phyloP scores from a whole-genome alignment of 2,888 invertebrate genomes.

The Stenotaenia linearis region DNA sequence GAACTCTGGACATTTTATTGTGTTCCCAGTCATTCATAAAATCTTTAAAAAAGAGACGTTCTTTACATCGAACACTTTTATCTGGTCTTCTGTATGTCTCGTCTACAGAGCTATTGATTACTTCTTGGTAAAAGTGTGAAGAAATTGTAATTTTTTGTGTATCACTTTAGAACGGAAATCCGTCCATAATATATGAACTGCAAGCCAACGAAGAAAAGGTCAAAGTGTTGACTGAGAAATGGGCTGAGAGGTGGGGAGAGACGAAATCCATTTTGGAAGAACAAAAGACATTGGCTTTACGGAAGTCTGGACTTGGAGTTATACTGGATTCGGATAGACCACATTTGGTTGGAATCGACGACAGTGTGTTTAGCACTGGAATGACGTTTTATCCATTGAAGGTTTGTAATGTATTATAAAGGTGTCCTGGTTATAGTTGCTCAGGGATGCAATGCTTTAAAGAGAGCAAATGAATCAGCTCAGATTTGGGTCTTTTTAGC shows the following conservation, averaged over 20 bases:
- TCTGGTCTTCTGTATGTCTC: no score
- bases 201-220: constrained; percentile 84
- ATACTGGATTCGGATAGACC: constrained; percentile 86
- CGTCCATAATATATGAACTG: constrained; percentile 65
- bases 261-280: constrained; percentile 82
- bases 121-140: background rate
- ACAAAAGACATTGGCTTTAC: constrained; percentile 74
- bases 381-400: constrained; percentile 85
- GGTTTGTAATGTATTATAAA: no score
- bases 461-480: no score
- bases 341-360: constrained; percentile 85
- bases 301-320: constrained; percentile 77
- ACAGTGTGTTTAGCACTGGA: constrained; percentile 81
- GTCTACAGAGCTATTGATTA: no score
- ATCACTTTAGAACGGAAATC: background rate
- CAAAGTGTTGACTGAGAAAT: constrained; percentile 76
- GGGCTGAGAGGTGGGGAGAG: constrained; percentile 79
- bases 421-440: no score
- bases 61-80: no score
- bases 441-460: no score
- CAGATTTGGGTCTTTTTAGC: no score
- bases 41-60: no score
- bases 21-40: no score
- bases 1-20: no score
- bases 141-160: background rate